A percentile compares a stretch with the other conserved stretches of the same genome.
phyloP scores from a whole-genome alignment of 2,113 vertebrate genomes.

The Oryctolagus cuniculus region DNA sequence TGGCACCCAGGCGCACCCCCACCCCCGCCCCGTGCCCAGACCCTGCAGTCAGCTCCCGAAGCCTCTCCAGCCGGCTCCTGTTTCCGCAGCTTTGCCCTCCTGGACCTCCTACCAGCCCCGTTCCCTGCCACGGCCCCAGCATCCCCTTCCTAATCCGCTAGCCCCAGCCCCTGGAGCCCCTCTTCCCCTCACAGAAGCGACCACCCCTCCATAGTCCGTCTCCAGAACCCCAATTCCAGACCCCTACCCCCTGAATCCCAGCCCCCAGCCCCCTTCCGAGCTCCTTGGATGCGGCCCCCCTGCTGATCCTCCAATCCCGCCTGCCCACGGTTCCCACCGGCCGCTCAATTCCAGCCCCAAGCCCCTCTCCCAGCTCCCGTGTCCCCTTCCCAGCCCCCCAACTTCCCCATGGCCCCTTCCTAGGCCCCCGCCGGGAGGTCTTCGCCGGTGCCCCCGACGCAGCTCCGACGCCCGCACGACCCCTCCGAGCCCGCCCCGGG shows the following conservation, averaged over 20 bases:
- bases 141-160: constrained; percentile 13
- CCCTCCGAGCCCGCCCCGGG: background rate
- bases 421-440: background rate
- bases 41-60: background rate
- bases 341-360: background rate
- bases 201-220: background rate
- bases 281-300: background rate
- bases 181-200: background rate
- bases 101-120: background rate
- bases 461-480: background rate
- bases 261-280: background rate
- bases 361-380: background rate
- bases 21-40: background rate
- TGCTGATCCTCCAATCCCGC: background rate
- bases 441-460: background rate
- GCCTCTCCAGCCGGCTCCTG: background rate
- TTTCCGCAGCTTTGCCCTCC: constrained; percentile 15
- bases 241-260: background rate
- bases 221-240: background rate
- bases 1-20: background rate
- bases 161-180: background rate
- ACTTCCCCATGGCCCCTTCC: constrained; percentile 48
- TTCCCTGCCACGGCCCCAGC: background rate
- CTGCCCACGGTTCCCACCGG: background rate
- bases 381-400: constrained; percentile 14